Conservation (phyloP, 2,888 invertebrate genomes). For the Sepioteuthis lessoniana region DNA sequence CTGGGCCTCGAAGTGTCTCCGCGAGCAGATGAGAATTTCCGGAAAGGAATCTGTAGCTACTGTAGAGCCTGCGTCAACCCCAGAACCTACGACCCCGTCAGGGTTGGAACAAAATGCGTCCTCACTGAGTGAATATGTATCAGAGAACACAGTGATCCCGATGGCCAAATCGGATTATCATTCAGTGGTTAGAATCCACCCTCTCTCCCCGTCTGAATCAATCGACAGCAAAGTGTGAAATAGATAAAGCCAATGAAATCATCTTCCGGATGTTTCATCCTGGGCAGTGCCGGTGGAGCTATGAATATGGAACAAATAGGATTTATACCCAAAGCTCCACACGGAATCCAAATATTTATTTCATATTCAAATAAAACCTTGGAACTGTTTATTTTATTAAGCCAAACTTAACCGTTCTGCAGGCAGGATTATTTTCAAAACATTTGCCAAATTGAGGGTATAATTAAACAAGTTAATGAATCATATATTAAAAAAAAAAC, state of each 20-base stretch:
- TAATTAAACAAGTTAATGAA: too few species aligned
- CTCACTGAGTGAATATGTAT: not conserved
- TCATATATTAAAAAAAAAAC: too few species aligned
- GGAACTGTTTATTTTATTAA: too few species aligned
- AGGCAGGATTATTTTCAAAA: too few species aligned
- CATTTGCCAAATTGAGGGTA: too few species aligned
- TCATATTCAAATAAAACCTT: too few species aligned
- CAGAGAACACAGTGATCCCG: not conserved
- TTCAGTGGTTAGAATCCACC: not conserved
- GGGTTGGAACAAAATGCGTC: not conserved
- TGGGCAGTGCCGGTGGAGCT: too few species aligned
- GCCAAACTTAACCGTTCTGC: too few species aligned
- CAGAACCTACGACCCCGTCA: not conserved
- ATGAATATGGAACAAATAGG: too few species aligned
- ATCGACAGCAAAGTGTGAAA: not conserved
- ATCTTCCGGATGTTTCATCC: too few species aligned
- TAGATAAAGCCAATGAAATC: not conserved
- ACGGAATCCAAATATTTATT: too few species aligned
- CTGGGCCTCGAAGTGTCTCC: constrained; percentile 41
- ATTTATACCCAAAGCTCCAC: too few species aligned
- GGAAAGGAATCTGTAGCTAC: not conserved
- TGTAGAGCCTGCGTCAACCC: not conserved
- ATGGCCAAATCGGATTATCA: not conserved
- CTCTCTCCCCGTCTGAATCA: not conserved
- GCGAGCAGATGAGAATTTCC: constrained; percentile 11